Evolutionary conservation across 2,888 invertebrate species (phyloP).

Genomic region (Eugnorisma glareosa): DNA sequence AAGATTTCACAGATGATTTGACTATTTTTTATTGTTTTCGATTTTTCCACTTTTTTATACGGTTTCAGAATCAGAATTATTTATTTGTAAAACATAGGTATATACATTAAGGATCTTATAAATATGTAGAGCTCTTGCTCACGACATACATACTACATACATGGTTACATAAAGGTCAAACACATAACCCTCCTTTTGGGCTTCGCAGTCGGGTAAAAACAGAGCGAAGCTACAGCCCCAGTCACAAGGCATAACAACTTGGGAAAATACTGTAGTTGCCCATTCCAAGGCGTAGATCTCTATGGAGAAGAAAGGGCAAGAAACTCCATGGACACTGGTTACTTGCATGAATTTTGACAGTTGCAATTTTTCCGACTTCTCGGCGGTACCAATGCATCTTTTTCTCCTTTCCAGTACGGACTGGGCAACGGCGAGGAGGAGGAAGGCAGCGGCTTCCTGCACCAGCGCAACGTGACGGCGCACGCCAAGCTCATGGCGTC

Average conservation of each 20-base stretch:
- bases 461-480: constrained; percentile 96
- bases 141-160: background rate
- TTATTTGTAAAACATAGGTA: background rate
- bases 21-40: background rate
- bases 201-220: background rate
- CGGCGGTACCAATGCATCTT: background rate
- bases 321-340: background rate
- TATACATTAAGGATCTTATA: background rate
- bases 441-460: constrained; percentile 94
- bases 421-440: constrained; percentile 85
- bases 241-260: background rate
- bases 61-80: background rate
- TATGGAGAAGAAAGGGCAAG: background rate
- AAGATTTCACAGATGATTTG: background rate
- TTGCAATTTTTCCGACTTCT: background rate
- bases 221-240: background rate
- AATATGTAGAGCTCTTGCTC: too few relatives aligned
- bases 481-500: constrained; percentile 96
- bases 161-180: too few relatives aligned
- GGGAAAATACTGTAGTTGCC: background rate
- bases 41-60: too few relatives aligned
- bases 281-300: background rate
- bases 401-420: constrained; percentile 81
- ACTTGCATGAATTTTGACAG: background rate
- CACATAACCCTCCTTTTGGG: too few relatives aligned